Evolutionary conservation across 1,140 invertebrate genomes (phyloP), one percentile per base, ranked within the genome.

Genomic region (Rhyacophila brunnea): DNA sequence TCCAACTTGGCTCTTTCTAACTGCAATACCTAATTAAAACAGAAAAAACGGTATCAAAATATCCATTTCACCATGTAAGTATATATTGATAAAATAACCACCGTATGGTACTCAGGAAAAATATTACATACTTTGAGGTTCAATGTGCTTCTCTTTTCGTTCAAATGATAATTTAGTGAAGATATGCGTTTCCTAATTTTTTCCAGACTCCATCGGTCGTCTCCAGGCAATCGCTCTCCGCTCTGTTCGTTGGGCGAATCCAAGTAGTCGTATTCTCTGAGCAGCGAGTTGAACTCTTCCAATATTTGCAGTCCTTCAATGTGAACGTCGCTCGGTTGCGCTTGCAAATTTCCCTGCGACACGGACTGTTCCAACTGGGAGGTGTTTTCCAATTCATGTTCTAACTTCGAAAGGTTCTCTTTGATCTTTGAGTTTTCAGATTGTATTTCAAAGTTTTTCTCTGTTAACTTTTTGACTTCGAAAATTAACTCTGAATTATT

Each of bases 91-190:
- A 28, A 28, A 28, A 28, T 9, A 5, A 9, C 23, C n/a, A n/a
- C n/a, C n/a, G n/a, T n/a, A n/a, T n/a, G n/a, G n/a, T n/a, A n/a
- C n/a, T n/a, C n/a, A 28, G 9, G 4, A 28, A 49, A 18, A 58
- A 52, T 34, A 40, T 55, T 23, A 57, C 61, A 60, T 54, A 79
- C 76, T 72, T 78, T 78, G 66, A 75, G 70, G 68, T 74, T 78
- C 40, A 79, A 62, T 49, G 78, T 75, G 58, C 77, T 79, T 65
- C 70, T 73, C 55, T 78, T 73, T 28, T 73, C 73, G 47, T 81
- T 80, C 0, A 85, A 62, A 46, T 83, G 80, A 55, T 83, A 82
- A 46, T 83, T 80, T 38, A 85, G 65, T 66, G 82, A 74, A 46
- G 75, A 70, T 32, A 86, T 80, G 66, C 86, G 80, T 56, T 84